phyloP scores from a whole-genome alignment of 2,113 vertebrate species.

The Gyps fulvus region DNA sequence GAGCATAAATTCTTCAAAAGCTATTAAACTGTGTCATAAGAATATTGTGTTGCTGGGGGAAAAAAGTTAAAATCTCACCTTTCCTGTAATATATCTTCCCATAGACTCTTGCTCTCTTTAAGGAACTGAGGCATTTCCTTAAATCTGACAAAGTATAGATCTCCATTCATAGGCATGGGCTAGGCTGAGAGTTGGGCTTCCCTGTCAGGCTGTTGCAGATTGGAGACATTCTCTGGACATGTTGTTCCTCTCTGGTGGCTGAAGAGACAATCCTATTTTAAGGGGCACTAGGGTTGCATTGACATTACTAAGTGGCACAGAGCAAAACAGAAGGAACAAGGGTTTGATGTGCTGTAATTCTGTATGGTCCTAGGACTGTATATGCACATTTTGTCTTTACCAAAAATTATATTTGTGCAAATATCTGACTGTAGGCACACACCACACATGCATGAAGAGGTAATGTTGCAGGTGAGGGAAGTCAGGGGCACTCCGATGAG shows the following conservation, averaged over 20 bases:
- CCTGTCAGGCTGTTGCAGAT: not conserved
- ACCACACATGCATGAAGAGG: not conserved
- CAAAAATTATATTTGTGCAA: not conserved
- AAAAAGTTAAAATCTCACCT: not conserved
- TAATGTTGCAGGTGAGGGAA: not conserved
- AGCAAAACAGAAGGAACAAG: not conserved
- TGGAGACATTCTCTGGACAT: not conserved
- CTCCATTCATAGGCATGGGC: not conserved
- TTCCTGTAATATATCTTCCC: not conserved
- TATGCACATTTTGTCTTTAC: not conserved
- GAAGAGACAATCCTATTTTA: not conserved
- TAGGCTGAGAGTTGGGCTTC: not conserved
- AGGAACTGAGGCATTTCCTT: not conserved
- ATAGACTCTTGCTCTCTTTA: not conserved
- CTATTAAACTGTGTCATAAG: not conserved
- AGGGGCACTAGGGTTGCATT: not conserved
- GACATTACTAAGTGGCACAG: not conserved
- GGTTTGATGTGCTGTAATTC: not conserved
- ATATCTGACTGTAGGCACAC: accelerated
- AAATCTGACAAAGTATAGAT: not conserved
- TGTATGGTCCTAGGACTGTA: not conserved
- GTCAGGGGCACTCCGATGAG: not conserved
- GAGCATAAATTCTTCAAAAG: not conserved
- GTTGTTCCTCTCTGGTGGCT: not conserved
- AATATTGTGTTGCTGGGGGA: not conserved